Percentiles rank a stretch among this genome's conserved stretches.
phyloP scores from a whole-genome alignment of 2,888 invertebrate species.

The Dolichomitus sp. region DNA sequence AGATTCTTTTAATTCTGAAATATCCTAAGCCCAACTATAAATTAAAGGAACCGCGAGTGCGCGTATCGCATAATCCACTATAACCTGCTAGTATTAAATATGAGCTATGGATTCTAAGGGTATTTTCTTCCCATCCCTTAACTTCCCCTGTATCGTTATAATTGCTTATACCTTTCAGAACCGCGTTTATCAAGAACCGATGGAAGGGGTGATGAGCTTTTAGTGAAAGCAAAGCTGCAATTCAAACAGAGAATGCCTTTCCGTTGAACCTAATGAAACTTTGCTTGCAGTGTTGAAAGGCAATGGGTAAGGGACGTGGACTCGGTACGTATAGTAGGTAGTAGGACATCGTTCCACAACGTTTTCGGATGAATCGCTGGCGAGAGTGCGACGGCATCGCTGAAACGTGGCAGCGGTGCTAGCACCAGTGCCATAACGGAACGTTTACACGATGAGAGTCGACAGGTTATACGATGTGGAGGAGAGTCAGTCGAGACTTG shows the following conservation, averaged over 20 bases:
- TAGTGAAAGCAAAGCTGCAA: conserved; percentile 65
- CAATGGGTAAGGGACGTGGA: conserved; percentile 52
- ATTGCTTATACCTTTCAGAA: conserved; percentile 12
- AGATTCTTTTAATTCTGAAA: no score
- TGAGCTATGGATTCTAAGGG: not conserved
- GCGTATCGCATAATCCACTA: no score
- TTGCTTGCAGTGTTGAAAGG: conserved; percentile 51
- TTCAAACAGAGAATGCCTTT: conserved; percentile 67
- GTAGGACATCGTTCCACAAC: conserved; percentile 33
- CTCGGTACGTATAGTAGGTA: conserved; percentile 21
- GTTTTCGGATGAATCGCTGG: conserved; percentile 54
- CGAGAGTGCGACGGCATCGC: conserved; percentile 42
- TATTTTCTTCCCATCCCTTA: not conserved
- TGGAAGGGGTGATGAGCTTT: conserved; percentile 64
- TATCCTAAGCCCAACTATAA: no score
- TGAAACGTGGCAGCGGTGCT: conserved; percentile 54
- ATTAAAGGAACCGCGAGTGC: no score
- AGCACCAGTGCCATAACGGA: conserved; percentile 50
- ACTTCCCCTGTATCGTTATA: conserved; percentile 25
- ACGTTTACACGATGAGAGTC: conserved; percentile 57
- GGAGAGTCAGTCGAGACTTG: conserved; percentile 66
- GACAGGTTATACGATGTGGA: conserved; percentile 67
- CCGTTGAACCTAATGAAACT: conserved; percentile 72
- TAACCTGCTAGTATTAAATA: not conserved
- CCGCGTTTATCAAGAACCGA: conserved; percentile 34